Base-by-base conservation (phyloP, 2,797 vertebrate genomes). In the Ispidina picta region DNA sequence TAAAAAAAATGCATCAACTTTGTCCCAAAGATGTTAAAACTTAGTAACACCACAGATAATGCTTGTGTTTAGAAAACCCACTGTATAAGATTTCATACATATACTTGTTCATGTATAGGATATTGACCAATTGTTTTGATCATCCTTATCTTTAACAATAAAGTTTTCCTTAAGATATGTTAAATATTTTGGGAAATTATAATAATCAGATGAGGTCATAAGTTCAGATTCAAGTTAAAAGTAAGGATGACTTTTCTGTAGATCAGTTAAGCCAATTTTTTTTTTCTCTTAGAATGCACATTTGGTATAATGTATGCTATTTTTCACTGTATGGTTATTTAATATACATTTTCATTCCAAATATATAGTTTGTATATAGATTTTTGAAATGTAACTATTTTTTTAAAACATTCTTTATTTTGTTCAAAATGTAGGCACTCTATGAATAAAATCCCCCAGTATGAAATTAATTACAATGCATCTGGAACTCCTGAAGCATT, bases 401-500 rank as follows among this genome's bases (percentile, higher is more conserved):
- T 93, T 93, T 86, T 49, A 86, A 76, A 93, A 76, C n/a, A 17
- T 74, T 37, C 20, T 86, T 20, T 92, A 82, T 91, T 89, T 94
- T 95, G n/a, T 84, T 92, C 88, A 84, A 91, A 73, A 79, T 68
- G n/a, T 73, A 84, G 49, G 37, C 15, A 52, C 26, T 91, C 29
- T 94, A 95, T 96, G 26, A 96, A 92, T 96, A 95, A 93, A 84
- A 37, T 0, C 0, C 3, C 2, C 54, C 69, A 71, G 60, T 72
- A 46, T 65, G 90, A 82, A 95, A 37, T 90, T 90, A 95, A 63
- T 96, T 94, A 83, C 70, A 84, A 10, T 86, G 79, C 4, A 85
- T 18, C 78, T 97, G 97, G 84, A 97, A 64, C 88, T 98, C 96
- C 75, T 95, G 97, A 66, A 99, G 98, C 96, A 98, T 98, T 94